phyloP scores from a whole-genome alignment of 2,888 invertebrate species.

The Stenodera caucasica region DNA sequence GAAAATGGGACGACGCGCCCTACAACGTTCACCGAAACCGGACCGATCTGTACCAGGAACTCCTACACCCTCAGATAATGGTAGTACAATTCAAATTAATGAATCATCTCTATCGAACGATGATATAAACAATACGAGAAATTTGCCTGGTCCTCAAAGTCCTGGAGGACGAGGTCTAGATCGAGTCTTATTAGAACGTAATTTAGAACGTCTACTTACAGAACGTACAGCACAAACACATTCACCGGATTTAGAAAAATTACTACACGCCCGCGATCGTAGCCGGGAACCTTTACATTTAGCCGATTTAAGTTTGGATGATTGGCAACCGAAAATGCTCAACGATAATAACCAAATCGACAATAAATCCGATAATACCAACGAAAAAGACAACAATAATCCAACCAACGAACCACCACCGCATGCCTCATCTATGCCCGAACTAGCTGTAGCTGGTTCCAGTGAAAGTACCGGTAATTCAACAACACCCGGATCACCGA shows the following conservation, averaged over 20 bases:
- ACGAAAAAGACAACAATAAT: slow-evolving; percentile 43
- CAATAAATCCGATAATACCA: slow-evolving; percentile 37
- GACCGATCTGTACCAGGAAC: slow-evolving; percentile 54
- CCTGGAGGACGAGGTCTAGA: slow-evolving; percentile 62
- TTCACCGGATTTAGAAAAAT: slow-evolving; percentile 55
- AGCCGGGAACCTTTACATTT: slow-evolving; percentile 64
- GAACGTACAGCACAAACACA: slow-evolving; percentile 53
- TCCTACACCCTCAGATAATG: slow-evolving; percentile 49
- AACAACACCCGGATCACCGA: slow-evolving; percentile 53
- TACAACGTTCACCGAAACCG: slow-evolving; percentile 57
- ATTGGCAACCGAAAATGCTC: slow-evolving; percentile 57
- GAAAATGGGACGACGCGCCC: slow-evolving; percentile 59
- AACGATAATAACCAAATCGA: slow-evolving; percentile 45
- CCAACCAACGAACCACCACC: slow-evolving; percentile 45
- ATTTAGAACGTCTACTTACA: slow-evolving; percentile 64
- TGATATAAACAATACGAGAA: slow-evolving; percentile 37
- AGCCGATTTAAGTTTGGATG: slow-evolving; percentile 62
- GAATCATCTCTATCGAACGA: slow-evolving; percentile 30
- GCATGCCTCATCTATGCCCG: slow-evolving; percentile 67
- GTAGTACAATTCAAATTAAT: slow-evolving; percentile 32
- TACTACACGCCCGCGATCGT: slow-evolving; percentile 61
- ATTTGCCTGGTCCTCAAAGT: slow-evolving; percentile 38
- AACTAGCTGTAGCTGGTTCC: slow-evolving; percentile 56
- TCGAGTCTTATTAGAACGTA: slow-evolving; percentile 68
- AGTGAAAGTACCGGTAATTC: slow-evolving; percentile 41